Evolutionary conservation across 2,113 vertebrate species (phyloP), one percentile per base, ranked within the genome.

Genomic region (Jacana jacana): DNA sequence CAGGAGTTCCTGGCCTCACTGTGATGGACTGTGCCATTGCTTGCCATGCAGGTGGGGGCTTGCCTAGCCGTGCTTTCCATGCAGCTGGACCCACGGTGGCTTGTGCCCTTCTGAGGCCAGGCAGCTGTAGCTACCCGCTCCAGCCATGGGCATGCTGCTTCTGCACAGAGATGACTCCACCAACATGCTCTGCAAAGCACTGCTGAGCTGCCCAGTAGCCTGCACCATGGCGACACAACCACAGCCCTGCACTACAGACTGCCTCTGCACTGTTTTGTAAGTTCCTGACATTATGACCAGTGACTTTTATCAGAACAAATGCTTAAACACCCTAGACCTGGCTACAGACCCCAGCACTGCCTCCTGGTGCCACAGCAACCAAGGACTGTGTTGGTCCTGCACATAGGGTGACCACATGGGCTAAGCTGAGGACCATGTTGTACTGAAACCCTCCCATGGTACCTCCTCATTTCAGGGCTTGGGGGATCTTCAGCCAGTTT

Each of bases 21-120:
- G 3, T 1, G 13, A 46, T 51, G 68, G 61, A 8, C 57, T 0
- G 3, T 24, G 49, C 16, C 0, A 1, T 9, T 23, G 42, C 31
- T 55, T 8, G 40, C 61, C 0, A 1, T 2, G 4, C 44, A 37
- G 61, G 17, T 0, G 0, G 33, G 31, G 8, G 19, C 54, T 65
- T 0, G 0, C 51, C 44, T 3, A 6, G 57, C 51, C 11, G 52
- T 5, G 28, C 48, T 35, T 13, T 30, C 49, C 6, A 3, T 0
- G 6, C 55, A 30, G 65, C 30, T 6, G 64, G 27, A 42, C 9
- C 37, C 2, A 0, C 0, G 4, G 33, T 24, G 40, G 35, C 27
- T 13, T 2, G 10, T 28, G 51, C 19, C 37, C 9, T 17, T 31
- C 27, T 4, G 9, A 65, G 42, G 18, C 28, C 0, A 2, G 37